Evolutionary conservation across 2,888 invertebrate genomes (phyloP), one percentile per base, ranked within the genome.

Genomic region (Drosophila neonasuta): DNA sequence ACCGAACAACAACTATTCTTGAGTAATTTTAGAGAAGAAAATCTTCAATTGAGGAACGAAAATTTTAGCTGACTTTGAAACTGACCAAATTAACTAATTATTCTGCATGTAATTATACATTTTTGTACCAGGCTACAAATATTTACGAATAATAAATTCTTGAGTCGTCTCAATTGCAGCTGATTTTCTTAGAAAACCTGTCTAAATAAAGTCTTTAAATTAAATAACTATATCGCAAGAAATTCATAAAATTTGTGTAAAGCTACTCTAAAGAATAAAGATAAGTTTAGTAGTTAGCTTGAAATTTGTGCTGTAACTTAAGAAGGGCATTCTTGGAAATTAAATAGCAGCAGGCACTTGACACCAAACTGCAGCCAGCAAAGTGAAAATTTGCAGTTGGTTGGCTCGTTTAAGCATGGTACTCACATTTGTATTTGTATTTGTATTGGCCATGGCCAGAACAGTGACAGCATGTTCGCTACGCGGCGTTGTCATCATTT

Each of bases 401-500:
- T 32, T 46, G 57, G 32, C 34, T 60, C 24, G 45, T 13, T 61
- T 48, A 46, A 56, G 39, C 5, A 8, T 15, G 1, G 39, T 60
- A 81, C 86, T 81, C 61, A 83, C 86, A 80, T 79, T 83, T 73
- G 67, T 68, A 59, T 36, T 36, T 10, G 39, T 80, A 80, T 82
- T 82, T 73, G 67, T 68, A 59, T 73, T 77, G 69, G 50, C 32
- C 41, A 67, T 61, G 52, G 69, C 74, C 46, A 41, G 52, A 41
- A 57, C 46, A 56, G 87, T 74, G 63, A 75, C 64, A 61, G 45
- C 46, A 24, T 68, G 68, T 56, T 68, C 59, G 50, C 68, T 76
- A 29, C 58, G 58, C 24, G 70, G 59, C 66, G 79, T 79, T 71
- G 79, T 76, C 76, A 68, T 68, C 68, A 71, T 76, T 71, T 69